Percentiles rank a stretch among this genome's conserved stretches.
These are phyloP conservation scores for Drosophila navojoa DNA, from an alignment of 1,140 invertebrate species.

Conservation along the genomic window DNA sequence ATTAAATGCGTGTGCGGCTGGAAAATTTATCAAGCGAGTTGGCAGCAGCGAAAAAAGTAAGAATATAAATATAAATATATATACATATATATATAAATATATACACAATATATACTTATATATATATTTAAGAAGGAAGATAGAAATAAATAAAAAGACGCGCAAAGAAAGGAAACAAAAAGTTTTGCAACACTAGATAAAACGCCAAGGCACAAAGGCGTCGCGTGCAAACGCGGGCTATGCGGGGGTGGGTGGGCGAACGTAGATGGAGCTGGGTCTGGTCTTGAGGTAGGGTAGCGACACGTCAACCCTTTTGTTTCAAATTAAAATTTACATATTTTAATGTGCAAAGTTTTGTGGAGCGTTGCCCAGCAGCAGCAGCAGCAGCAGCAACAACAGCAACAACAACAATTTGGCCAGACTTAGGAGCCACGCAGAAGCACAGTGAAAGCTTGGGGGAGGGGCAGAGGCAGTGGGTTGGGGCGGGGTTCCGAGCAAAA, in stretches of 20 bases:
- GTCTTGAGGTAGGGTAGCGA: slow-evolving; percentile 18
- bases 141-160: slow-evolving; percentile 14
- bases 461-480: background rate
- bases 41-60: slow-evolving; percentile 29
- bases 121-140: background rate
- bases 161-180: slow-evolving; percentile 36
- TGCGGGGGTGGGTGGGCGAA: background rate
- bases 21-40: slow-evolving; percentile 37
- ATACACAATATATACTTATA: too few relatives aligned
- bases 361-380: slow-evolving; percentile 33
- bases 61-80: background rate
- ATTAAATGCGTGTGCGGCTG: slow-evolving; percentile 37
- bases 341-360: slow-evolving; percentile 79
- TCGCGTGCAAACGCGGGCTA: background rate
- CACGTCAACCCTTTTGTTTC: slow-evolving; percentile 82
- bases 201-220: slow-evolving; percentile 51
- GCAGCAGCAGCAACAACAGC: background rate
- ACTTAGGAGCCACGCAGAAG: background rate
- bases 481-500: too few relatives aligned
- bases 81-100: too few relatives aligned
- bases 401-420: slow-evolving; percentile 33
- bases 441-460: background rate
- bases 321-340: slow-evolving; percentile 83
- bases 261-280: background rate
- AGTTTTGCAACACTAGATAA: slow-evolving; percentile 80